Evolutionary conservation across 2,888 invertebrate genomes (phyloP), one percentile per base, ranked within the genome.

Genomic region (Myopa tessellatipennis): DNA sequence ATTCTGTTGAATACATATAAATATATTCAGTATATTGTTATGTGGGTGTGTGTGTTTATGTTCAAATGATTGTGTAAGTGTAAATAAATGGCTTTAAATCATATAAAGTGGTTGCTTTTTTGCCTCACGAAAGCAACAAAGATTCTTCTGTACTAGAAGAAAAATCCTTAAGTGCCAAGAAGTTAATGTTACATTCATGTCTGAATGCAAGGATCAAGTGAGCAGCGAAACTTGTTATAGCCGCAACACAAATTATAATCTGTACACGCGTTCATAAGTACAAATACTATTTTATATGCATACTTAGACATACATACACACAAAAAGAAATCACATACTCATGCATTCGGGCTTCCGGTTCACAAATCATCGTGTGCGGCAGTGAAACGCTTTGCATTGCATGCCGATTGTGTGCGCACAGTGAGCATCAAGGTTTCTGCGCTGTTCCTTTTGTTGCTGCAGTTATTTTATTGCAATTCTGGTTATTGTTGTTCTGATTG

Each of bases 331-430:
- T 45, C 45, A 45, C 45, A 10, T 45, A 45, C 10, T 45, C 45
- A 10, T 16, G 1, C 10, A 55, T 6, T 4, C 16, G 3, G 55
- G 16, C 61, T 77, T 72, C 63, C 77, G 68, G 45, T 74, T 63
- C 71, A 63, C 61, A 76, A 76, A 76, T 76, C 60, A 70, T 70
- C 61, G 60, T 61, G 38, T 58, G 68, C 26, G 68, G 40, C 40
- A 36, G 45, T 10, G 40, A 60, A 61, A 58, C 69, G 65, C 14
- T 76, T 76, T 50, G 70, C 76, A 55, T 55, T 55, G 55, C 5
- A n/a, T 55, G 55, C 55, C 55, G 55, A 16, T 55, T 16, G 14
- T n/a, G n/a, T 55, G 55, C 55, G 55, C 55, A 16, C 55, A 55
- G 16, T n/a, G 16, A 55, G 16, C n/a, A 55, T 12, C 45, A 10